Evolutionary conservation across 2,888 invertebrate genomes (phyloP).

Genomic region (Hoplodrina ambigua): DNA sequence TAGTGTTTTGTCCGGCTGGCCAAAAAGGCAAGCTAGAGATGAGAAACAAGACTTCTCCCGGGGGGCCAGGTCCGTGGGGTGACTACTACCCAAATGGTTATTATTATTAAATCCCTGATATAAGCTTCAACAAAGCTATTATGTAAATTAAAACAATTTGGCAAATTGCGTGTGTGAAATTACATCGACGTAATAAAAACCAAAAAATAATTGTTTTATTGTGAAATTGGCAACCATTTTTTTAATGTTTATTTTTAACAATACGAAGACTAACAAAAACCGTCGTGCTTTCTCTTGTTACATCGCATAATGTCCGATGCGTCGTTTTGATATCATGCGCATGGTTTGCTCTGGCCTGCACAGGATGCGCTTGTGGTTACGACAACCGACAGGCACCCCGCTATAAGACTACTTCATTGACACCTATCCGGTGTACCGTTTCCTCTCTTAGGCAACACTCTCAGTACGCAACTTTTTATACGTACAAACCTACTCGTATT

Average conservation of each 20-base stretch:
- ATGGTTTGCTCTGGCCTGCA: constrained; percentile 26
- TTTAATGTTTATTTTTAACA: constrained; percentile 6
- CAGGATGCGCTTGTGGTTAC: constrained; percentile 62
- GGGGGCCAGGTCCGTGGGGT: too few relatives aligned
- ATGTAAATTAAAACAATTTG: constrained; percentile 54
- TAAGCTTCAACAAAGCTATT: constrained; percentile 32
- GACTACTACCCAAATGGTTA: background rate
- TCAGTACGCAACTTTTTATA: constrained; percentile 14
- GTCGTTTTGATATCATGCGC: constrained; percentile 8
- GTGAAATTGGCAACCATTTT: background rate
- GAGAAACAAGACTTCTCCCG: too few relatives aligned
- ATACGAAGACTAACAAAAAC: background rate
- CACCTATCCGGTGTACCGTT: constrained; percentile 52
- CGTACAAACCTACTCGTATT: background rate
- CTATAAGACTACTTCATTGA: constrained; percentile 44
- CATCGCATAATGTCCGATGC: constrained; percentile 8
- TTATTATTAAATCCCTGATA: constrained; percentile 33
- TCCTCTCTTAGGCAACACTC: constrained; percentile 58
- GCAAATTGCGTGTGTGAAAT: constrained; percentile 45
- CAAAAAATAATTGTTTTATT: constrained; percentile 29
- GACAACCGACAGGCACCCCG: constrained; percentile 27
- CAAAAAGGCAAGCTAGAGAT: too few relatives aligned
- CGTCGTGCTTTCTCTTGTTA: constrained; percentile 51
- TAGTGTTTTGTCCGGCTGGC: too few relatives aligned
- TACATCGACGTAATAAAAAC: constrained; percentile 27